Conservation (phyloP, 2,113 vertebrate genomes). For the Chaetops frenatus region DNA sequence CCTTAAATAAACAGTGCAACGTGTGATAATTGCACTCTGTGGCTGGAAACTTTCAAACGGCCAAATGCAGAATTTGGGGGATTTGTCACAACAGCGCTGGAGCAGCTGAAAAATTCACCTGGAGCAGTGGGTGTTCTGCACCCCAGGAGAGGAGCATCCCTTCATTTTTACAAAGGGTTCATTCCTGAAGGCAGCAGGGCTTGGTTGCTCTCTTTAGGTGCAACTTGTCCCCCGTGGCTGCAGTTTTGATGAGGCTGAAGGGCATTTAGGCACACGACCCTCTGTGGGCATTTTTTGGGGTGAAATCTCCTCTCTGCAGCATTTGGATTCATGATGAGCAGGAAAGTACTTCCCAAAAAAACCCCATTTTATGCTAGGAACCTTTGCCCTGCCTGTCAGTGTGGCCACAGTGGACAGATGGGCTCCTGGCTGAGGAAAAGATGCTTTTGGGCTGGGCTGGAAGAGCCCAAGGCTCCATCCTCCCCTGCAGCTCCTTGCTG, state of each 20-base stretch:
- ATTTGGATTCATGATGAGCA: background rate
- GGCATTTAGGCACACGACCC: too few species aligned
- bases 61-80: background rate
- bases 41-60: background rate
- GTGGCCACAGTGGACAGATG: rapidly evolving
- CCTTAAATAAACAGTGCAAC: background rate
- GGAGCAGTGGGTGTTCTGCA: rapidly evolving
- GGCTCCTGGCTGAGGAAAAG: background rate
- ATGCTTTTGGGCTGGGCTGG: background rate
- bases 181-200: background rate
- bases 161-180: background rate
- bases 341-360: background rate
- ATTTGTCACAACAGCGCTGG: background rate
- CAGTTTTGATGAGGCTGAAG: background rate
- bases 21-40: background rate
- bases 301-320: background rate
- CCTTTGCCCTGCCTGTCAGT: background rate
- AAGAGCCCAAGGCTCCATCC: background rate
- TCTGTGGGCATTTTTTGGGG: background rate
- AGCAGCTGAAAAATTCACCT: background rate
- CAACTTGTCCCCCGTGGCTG: rapidly evolving
- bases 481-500: background rate
- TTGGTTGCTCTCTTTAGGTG: rapidly evolving
- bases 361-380: background rate
- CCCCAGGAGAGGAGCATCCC: background rate